Base-by-base conservation (phyloP, 2,797 vertebrate genomes). In the Tinamus major region DNA sequence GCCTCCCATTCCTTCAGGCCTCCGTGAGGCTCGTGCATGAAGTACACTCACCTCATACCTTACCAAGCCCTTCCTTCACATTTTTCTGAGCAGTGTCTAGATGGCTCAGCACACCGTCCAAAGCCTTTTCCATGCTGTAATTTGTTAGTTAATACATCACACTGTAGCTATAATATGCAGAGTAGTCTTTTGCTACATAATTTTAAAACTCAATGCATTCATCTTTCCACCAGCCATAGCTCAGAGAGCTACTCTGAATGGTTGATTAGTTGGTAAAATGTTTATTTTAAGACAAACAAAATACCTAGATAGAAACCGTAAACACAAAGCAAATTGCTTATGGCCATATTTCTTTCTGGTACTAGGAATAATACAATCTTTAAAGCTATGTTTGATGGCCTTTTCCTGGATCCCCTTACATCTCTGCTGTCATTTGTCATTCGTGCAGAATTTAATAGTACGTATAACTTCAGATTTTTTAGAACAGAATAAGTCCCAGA, bases 81-180 rank as follows among this genome's bases (percentile, higher is more conserved):
- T 44, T 63, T 75, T 75, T 56, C 82, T 91, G 78, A 83, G 58
- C 67, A 87, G 79, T 56, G 77, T 31, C 3, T 69, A 59, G 88
- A 20, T 63, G 83, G 71, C 63, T 67, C 37, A n/a, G 72, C 7
- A 29, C 4, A 4, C 37, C 23, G 6, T 42, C 59, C 62, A 62
- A 31, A 79, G 48, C 31, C 84, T 94, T 84, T 85, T 31, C 68
- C 2, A 0, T 13, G 39, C 46, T 51, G 26, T 68, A 33, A 63
- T 95, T 96, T 95, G 95, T 83, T 85, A 83, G 59, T 35, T 77
- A 85, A 95, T 93, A 68, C 21, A 87, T 94, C 82, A 92, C 17
- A 9, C 48, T 64, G 18, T 62, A 94, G 91, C 55, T 72, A 41
- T 84, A 96, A 88, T 51, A 89, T 87, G 90, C 84, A 71, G 55